Evolutionary conservation across 1,140 invertebrate species (phyloP).

Genomic region (Harlomillsia oculata): DNA sequence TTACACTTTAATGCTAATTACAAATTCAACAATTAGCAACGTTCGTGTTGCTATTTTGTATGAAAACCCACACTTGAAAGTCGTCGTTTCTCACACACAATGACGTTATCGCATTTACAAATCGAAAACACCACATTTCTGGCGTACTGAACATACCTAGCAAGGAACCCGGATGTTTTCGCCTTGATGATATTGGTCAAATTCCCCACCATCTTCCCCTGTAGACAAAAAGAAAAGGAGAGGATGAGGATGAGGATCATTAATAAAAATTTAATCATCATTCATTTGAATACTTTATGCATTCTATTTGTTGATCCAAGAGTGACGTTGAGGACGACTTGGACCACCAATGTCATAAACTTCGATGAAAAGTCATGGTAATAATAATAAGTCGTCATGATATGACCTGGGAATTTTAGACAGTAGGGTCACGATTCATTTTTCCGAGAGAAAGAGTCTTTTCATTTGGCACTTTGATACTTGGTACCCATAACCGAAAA

Average conservation of each 20-base stretch:
- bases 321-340: background rate
- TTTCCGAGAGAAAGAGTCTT: too few species aligned
- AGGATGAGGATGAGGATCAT: too few species aligned
- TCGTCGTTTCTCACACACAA: background rate
- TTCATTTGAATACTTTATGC: background rate
- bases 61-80: background rate
- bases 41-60: background rate
- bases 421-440: too few species aligned
- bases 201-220: constrained; percentile 21
- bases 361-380: background rate
- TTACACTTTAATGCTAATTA: background rate
- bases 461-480: too few species aligned
- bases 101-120: background rate
- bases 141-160: constrained; percentile 16
- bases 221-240: background rate
- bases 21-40: background rate
- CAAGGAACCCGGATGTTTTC: constrained; percentile 29
- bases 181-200: constrained; percentile 28
- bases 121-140: background rate
- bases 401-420: too few species aligned
- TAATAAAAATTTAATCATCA: background rate
- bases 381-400: background rate
- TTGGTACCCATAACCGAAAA: too few species aligned
- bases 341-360: background rate
- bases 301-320: background rate